Evolutionary conservation across 2,113 vertebrate genomes (phyloP).

Genomic region (Misgurnus mizolepis): DNA sequence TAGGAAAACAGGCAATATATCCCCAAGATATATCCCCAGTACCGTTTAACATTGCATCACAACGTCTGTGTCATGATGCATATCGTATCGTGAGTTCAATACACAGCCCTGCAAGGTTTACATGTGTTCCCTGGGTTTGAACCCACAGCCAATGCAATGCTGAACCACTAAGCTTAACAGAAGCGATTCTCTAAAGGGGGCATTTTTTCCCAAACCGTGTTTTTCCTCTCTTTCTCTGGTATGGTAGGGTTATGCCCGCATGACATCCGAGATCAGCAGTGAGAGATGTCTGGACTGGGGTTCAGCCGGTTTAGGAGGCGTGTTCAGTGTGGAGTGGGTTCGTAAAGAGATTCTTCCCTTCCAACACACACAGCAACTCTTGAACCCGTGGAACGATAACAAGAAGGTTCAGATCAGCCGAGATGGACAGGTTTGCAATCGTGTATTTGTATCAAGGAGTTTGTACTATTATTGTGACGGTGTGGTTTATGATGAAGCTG

Average conservation of each 20-base stretch:
- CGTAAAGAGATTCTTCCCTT: constrained; percentile 85
- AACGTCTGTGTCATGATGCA: too few species aligned
- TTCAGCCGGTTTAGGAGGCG: constrained; percentile 81
- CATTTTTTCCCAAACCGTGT: too few species aligned
- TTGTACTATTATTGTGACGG: neutral
- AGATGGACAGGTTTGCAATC: constrained; percentile 85
- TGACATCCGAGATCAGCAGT: constrained; percentile 81
- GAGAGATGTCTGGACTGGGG: constrained; percentile 89
- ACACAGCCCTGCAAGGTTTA: too few species aligned
- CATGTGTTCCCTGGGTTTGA: too few species aligned
- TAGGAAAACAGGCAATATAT: too few species aligned
- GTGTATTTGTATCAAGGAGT: neutral
- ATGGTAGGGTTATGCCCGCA: constrained; percentile 86
- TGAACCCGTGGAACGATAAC: constrained; percentile 92
- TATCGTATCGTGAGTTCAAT: too few species aligned
- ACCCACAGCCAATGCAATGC: too few species aligned
- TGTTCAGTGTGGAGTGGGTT: constrained; percentile 93
- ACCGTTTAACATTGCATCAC: too few species aligned
- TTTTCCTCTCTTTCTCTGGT: too few species aligned
- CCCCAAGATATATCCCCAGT: too few species aligned
- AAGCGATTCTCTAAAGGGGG: too few species aligned
- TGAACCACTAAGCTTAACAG: too few species aligned
- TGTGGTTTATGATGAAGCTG: neutral
- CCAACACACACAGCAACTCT: constrained; percentile 81
- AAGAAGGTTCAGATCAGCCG: constrained; percentile 93